Base-by-base conservation (phyloP, 2,797 vertebrate genomes). In the Acropternis orthonyx region DNA sequence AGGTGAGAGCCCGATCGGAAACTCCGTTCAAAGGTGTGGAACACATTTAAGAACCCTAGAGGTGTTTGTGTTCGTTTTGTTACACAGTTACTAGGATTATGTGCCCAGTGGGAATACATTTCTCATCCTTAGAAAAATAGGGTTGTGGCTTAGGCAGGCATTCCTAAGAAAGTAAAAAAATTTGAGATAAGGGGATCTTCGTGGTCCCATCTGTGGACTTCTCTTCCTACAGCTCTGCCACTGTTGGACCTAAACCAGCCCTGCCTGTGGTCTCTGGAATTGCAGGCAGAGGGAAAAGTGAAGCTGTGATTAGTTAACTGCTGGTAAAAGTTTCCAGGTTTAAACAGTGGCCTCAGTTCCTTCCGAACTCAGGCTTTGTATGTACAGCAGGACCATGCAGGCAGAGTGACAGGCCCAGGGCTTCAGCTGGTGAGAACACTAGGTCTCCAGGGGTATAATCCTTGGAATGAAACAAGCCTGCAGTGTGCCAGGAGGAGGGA, bases 21-120 rank as follows among this genome's bases (percentile, higher is more conserved):
- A 30, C 26, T 68, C 28, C 41, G 10, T 48, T 75, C 16, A 66
- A 90, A 62, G 54, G 19, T 17, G 17, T 3, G 12, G 89, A 89
- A 21, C 3, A 2, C 0, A 0, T 46, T 74, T 46, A 62, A 72
- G 62, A 81, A 39, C 4, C 11, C 12, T 49, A 74, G 44, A 48
- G 7, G 2, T 0, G 4, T 51, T 67, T 67, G 71, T 37, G 7
- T 76, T 44, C 6, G 10, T 6, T 82, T 75, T 18, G 6, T 34
- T 80, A 13, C 2, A 0, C 15, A 39, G 19, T 65, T 74, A 39
- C 26, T 39, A 43, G 23, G 37, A 27, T 11, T 1, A 3, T 3
- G 20, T 62, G 34, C 12, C 16, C 8, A 11, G 3, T 0, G 1
- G 44, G 8, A 77, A 39, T 43, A 10, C 1, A 2, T 24, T 68